Base-by-base conservation (phyloP, 1,140 invertebrate species). In the Anoplolepis gracilipes region DNA sequence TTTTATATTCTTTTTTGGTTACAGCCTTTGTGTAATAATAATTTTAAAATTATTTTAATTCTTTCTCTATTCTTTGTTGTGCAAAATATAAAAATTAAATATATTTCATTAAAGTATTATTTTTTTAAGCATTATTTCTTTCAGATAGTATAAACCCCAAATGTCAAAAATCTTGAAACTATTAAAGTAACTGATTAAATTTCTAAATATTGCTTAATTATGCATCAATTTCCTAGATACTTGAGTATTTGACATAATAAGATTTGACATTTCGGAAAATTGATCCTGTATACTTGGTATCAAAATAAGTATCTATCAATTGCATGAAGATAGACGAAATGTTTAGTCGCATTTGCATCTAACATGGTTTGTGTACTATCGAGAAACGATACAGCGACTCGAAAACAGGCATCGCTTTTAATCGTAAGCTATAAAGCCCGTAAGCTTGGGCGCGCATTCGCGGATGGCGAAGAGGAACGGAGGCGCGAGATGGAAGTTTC, bases 361-460 rank as follows among this genome's bases (percentile, higher is more conserved):
- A 57, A 70, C 28, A 16, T 42, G 53, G 36, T 53, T 25, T 30
- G 46, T 19, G 4, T 7, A 42, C 55, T 73, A 82, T 72, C 25
- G 46, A 25, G 28, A 72, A 22, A 72, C 33, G 30, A 13, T 42
- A 65, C 16, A 8, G 36, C 61, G 5, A 46, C 53, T 73, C 36
- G 36, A 28, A 42, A 42, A 16, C 49, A 28, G 25, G 25, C 33
- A 57, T 81, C 53, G 65, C 67, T 82, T 82, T 82, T 82, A 82
- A 82, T 82, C 78, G 78, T 33, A 28, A 79, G 62, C 62, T 53
- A 28, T 73, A 82, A 82, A 82, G 53, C 19, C 67, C 53, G 25
- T 59, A 42, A 82, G 78, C 78, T 16, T 72, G 19, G 53, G 67
- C 42, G 75, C 10, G 75, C 28, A 69, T 53, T 78, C 49, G 49